Conservation (phyloP, 2,113 vertebrate species). For the Herpailurus yagouaroundi region DNA sequence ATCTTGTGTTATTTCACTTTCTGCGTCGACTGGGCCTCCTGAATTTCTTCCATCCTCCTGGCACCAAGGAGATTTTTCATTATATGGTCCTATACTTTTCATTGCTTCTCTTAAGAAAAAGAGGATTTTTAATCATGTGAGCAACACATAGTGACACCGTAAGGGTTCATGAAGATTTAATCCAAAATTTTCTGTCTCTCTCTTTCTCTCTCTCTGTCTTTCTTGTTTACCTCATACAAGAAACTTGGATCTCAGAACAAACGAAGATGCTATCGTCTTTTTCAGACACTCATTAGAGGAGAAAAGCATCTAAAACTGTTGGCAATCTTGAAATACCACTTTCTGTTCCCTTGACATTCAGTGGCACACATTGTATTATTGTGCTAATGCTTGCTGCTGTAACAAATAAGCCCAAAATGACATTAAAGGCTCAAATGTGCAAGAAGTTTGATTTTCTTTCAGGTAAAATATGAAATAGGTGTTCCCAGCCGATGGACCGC, state of each 20-base stretch:
- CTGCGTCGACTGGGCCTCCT: not conserved
- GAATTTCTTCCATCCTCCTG: not conserved
- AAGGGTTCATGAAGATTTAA: not conserved
- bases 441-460: slow-evolving; percentile 6
- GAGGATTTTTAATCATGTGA: not conserved
- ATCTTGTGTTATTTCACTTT: not conserved
- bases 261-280: not conserved
- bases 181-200: not conserved
- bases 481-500: not conserved
- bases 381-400: not conserved
- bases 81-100: not conserved
- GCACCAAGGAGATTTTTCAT: not conserved
- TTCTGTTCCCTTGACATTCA: not conserved
- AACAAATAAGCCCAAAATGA: not conserved
- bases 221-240: not conserved
- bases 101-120: not conserved
- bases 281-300: not conserved
- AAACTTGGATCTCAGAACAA: slow-evolving; percentile 6
- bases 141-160: not conserved
- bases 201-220: not conserved
- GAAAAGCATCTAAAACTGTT: not conserved
- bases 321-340: not conserved
- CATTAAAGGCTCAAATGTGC: not conserved
- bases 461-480: not conserved
- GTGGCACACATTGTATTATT: not conserved